phyloP scores from a whole-genome alignment of 2,113 vertebrate species.

The Dolichotis patagonum region DNA sequence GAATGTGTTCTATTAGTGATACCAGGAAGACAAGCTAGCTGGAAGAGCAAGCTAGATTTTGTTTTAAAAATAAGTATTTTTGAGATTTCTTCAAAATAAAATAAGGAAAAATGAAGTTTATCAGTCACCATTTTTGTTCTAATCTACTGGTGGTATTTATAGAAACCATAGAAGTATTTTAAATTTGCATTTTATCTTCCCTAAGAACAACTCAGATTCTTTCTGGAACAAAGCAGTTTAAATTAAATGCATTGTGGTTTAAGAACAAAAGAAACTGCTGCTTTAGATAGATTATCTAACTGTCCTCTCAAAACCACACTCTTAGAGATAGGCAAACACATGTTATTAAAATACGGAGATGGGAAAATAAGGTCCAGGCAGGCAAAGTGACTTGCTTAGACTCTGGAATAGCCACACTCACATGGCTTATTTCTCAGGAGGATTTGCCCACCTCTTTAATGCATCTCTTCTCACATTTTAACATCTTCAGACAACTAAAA shows the following conservation, averaged over 20 bases:
- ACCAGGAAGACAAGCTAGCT: neutral
- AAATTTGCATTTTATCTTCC: constrained; percentile 5
- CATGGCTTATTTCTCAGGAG: neutral
- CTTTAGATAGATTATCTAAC: neutral
- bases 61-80: constrained; percentile 46
- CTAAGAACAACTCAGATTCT: neutral
- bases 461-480: neutral
- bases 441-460: neutral
- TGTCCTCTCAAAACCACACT: neutral
- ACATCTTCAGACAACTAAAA: neutral
- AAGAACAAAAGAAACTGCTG: constrained; percentile 4
- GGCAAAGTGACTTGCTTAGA: neutral
- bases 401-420: neutral
- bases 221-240: constrained; percentile 24
- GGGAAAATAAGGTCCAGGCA: neutral
- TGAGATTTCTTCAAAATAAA: constrained; percentile 39
- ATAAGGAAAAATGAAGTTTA: neutral
- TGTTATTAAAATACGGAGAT: neutral
- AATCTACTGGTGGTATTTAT: neutral
- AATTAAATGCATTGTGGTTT: neutral
- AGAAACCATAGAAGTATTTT: neutral
- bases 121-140: neutral
- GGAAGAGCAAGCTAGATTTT: neutral
- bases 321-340: neutral
- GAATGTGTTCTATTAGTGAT: neutral